Percentiles rank a stretch among this genome's conserved stretches.
Evolutionary conservation across 2,888 invertebrate genomes (phyloP).

Genomic region (Tachina grossa): DNA sequence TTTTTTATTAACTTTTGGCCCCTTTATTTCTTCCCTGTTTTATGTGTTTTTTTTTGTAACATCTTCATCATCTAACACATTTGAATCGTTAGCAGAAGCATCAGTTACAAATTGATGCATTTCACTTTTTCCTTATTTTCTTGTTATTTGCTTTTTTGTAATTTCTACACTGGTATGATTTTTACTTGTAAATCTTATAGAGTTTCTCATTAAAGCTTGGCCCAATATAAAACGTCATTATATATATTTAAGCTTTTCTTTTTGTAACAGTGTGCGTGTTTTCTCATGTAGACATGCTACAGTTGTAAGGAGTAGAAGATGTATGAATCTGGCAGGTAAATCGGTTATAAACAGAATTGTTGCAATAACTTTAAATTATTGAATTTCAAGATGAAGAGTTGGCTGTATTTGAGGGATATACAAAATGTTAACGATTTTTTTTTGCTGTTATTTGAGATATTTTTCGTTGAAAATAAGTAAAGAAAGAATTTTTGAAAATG

Average conservation of each 20-base stretch:
- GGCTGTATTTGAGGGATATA: neutral
- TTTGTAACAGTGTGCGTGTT: neutral
- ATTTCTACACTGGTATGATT: neutral
- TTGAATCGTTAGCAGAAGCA: slow-evolving; percentile 59
- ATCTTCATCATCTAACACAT: slow-evolving; percentile 52
- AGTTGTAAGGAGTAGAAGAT: neutral
- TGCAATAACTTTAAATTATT: slow-evolving; percentile 47
- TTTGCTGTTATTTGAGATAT: too few relatives aligned
- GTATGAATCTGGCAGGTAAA: neutral
- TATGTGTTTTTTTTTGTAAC: slow-evolving; percentile 19
- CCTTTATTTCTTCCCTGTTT: slow-evolving; percentile 39
- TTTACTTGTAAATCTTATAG: slow-evolving; percentile 18
- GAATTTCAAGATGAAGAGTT: slow-evolving; percentile 21
- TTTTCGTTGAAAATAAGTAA: too few relatives aligned
- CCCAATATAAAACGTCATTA: slow-evolving; percentile 42
- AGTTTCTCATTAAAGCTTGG: slow-evolving; percentile 47
- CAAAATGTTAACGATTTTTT: neutral
- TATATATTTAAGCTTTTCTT: neutral
- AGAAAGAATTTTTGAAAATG: too few relatives aligned
- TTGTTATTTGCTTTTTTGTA: neutral
- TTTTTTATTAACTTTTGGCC: slow-evolving; percentile 40
- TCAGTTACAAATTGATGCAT: slow-evolving; percentile 67
- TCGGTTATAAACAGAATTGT: slow-evolving; percentile 14
- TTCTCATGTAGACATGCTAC: neutral
- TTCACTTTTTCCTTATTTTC: slow-evolving; percentile 45